A percentile compares a stretch with the other conserved stretches of the same genome.
Conservation (phyloP, 2,797 vertebrate genomes). For the Hydrocynus forskahlii region DNA sequence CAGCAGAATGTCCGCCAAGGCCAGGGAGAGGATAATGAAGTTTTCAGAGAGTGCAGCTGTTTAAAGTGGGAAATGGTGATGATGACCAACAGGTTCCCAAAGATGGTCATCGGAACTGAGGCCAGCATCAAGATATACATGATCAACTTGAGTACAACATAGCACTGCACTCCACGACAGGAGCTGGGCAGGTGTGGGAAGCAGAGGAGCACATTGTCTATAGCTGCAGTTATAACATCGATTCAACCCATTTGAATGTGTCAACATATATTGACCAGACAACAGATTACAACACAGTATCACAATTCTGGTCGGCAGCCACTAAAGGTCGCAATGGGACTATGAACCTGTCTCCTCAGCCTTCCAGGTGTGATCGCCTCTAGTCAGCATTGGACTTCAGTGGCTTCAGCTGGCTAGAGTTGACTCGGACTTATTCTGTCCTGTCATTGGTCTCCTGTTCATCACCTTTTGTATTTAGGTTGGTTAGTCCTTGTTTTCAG, state of each 20-base stretch:
- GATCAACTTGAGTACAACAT: background rate
- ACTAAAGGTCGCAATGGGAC: too few species aligned
- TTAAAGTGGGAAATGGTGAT: slow-evolving; percentile 53
- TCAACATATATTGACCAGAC: background rate
- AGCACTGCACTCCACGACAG: slow-evolving; percentile 29
- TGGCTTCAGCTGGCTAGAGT: too few species aligned
- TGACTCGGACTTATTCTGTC: too few species aligned
- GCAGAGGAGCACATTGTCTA: slow-evolving; percentile 37
- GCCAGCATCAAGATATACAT: slow-evolving; percentile 46
- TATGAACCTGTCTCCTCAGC: too few species aligned
- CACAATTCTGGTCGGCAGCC: too few species aligned
- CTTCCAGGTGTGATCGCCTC: too few species aligned
- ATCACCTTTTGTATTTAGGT: too few species aligned
- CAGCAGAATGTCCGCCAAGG: slow-evolving; percentile 44
- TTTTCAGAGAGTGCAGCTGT: slow-evolving; percentile 54
- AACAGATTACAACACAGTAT: too few species aligned
- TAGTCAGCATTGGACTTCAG: too few species aligned
- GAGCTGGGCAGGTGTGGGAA: slow-evolving; percentile 44
- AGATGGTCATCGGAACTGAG: slow-evolving; percentile 44
- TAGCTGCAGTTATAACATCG: background rate
- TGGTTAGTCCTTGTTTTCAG: too few species aligned
- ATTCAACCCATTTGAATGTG: background rate
- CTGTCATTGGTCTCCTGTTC: too few species aligned
- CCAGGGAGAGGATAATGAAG: slow-evolving; percentile 50
- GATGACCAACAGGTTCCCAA: slow-evolving; percentile 53